These are phyloP conservation scores for Apis florea DNA, from an alignment of 1,140 invertebrate genomes.

Conservation along the genomic window DNA sequence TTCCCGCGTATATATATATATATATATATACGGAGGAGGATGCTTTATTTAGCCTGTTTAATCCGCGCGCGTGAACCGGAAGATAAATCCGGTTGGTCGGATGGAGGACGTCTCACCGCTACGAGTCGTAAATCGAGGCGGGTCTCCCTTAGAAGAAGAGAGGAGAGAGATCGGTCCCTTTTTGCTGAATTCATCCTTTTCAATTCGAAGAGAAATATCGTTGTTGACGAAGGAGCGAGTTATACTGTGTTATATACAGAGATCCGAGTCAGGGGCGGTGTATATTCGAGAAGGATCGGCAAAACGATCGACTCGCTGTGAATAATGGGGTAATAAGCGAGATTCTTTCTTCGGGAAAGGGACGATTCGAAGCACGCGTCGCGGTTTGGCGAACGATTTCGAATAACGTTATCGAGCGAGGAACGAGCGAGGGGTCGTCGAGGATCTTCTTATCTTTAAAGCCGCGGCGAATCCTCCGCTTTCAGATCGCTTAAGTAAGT, in stretches of 20 bases:
- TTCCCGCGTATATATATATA: too few relatives aligned
- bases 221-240: conserved; percentile 37
- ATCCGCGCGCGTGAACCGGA: conserved; percentile 16
- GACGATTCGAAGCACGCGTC: conserved; percentile 7
- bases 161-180: conserved; percentile 17
- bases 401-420: not conserved
- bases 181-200: conserved; percentile 42
- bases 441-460: not conserved
- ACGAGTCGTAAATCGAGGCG: conserved; percentile 28
- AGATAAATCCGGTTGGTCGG: conserved; percentile 30
- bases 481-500: conserved; percentile 23
- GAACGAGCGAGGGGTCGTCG: not conserved
- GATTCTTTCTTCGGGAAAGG: not conserved
- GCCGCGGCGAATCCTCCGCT: not conserved
- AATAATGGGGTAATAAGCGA: conserved; percentile 56
- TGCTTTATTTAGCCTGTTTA: conserved; percentile 45
- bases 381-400: not conserved
- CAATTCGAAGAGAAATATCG: conserved; percentile 44
- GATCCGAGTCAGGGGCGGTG: conserved; percentile 3
- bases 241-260: conserved; percentile 17
- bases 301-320: conserved; percentile 62
- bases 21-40: not conserved
- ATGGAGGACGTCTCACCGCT: conserved; percentile 3
- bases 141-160: too few relatives aligned
- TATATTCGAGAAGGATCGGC: conserved; percentile 66